Evolutionary conservation across 2,888 invertebrate species (phyloP), one percentile per base, ranked within the genome.

Genomic region (Kryphioiulus occultus): DNA sequence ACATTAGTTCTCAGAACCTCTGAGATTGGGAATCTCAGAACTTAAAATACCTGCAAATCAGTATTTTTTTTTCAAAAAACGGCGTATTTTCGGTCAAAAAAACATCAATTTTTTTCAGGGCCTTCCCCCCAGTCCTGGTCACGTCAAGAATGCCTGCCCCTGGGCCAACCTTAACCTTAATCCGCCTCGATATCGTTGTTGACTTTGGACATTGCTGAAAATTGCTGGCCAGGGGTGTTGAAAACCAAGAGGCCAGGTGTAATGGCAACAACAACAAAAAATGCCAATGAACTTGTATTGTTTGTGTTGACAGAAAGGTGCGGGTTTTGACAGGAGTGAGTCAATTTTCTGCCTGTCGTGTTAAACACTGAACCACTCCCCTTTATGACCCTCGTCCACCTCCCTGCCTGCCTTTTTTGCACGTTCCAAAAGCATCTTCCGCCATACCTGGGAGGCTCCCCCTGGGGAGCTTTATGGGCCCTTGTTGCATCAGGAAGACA

Each of bases 341-440:
- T 82, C 82, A 82, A 82, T 82, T 82, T 82, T 82, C 82, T 82
- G 82, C 82, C 82, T 82, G 82, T 82, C 82, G 82, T 82, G 82
- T 82, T 82, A 82, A 82, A 82, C 82, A 26, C 26, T 4, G 26
- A 12, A 3, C 82, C 19, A 19, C 22, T 19, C 82, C 26, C 32
- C 82, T 82, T 82, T 82, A 82, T 22, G 82, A 82, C 12, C 82
- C 82, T 10, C 78, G 30, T 22, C 78, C 78, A 22, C 78, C 22
- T 78, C 78, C 78, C 42, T 42, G 47, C 19, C 47, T 47, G 47
- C 19, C 47, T 12, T 47, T 47, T 47, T 17, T 47, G 9, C 15
- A 42, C 42, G 42, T 15, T 42, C 42, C 15, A 15, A 42, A 42
- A 42, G 17, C 47, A 3, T 47, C 47, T 47, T 47, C 47, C 47